phyloP scores from a whole-genome alignment of 1,140 invertebrate genomes.

The Trichomalopsis sarcophagae region DNA sequence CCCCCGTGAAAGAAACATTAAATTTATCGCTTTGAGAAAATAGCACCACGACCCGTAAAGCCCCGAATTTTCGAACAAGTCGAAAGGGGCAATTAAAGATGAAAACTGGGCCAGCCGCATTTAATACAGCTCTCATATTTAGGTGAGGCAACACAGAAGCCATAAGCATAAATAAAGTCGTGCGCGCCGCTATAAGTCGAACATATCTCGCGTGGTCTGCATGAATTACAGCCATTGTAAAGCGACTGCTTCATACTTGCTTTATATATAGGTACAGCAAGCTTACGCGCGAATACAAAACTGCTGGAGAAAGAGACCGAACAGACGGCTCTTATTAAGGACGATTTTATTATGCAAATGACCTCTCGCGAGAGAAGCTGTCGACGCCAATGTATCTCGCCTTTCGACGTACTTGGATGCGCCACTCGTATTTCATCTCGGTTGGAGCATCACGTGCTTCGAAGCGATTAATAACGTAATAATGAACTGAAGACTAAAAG shows the following conservation, averaged over 20 bases:
- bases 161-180: conserved; percentile 40
- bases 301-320: neutral
- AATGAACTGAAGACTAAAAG: neutral
- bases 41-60: neutral
- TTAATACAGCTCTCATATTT: neutral
- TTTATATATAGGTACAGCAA: neutral
- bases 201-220: neutral
- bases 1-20: neutral
- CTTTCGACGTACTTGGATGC: neutral
- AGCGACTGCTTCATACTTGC: conserved; percentile 1
- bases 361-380: neutral
- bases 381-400: neutral
- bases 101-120: neutral
- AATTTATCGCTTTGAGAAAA: neutral
- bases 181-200: conserved; percentile 3
- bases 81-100: conserved; percentile 20
- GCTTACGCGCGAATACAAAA: neutral
- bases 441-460: too few relatives aligned
- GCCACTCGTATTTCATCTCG: neutral
- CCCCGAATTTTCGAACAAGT: neutral
- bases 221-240: conserved; percentile 37
- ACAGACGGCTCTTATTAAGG: conserved; percentile 5
- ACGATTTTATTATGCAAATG: conserved; percentile 6
- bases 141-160: conserved; percentile 31
- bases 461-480: neutral